A percentile compares a stretch with the other conserved stretches of the same genome.
These are phyloP conservation scores for Gnathonemus longibarbis DNA, from an alignment of 2,113 vertebrate species.

Conservation along the genomic window DNA sequence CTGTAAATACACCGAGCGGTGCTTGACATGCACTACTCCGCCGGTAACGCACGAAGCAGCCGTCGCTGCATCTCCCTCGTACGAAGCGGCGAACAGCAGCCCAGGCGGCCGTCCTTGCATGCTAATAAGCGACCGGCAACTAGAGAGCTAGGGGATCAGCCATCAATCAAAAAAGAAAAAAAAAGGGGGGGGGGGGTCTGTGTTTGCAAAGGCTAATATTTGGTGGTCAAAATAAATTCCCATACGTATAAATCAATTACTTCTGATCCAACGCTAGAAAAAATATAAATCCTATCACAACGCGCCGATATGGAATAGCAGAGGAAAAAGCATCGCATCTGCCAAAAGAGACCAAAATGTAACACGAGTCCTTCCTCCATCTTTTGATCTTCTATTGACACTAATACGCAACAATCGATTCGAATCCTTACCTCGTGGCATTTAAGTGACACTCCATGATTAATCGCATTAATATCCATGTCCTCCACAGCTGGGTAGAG, in stretches of 20 bases:
- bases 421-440: conserved; percentile 15
- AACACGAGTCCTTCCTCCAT: background rate
- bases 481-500: conserved; percentile 1
- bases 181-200: background rate
- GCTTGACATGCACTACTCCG: conserved; percentile 42
- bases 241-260: conserved; percentile 1
- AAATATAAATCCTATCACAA: background rate
- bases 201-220: conserved; percentile 3
- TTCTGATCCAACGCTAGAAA: background rate
- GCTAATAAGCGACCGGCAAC: conserved; percentile 61
- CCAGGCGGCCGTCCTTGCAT: conserved; percentile 63
- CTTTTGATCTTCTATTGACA: background rate
- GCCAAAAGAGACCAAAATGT: background rate
- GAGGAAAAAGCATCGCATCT: background rate
- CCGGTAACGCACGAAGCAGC: conserved; percentile 51
- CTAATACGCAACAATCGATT: conserved; percentile 1
- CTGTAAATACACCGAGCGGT: conserved; percentile 37
- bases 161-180: conserved; percentile 52
- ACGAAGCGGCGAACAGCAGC: conserved; percentile 46
- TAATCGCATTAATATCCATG: conserved; percentile 15
- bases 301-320: background rate
- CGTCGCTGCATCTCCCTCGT: conserved; percentile 58
- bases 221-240: conserved; percentile 5
- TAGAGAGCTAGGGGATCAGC: conserved; percentile 54
- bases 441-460: conserved; percentile 10